Percentiles rank a stretch among this genome's conserved stretches.
phyloP scores from a whole-genome alignment of 1,140 invertebrate species.

The Aphis gossypii region DNA sequence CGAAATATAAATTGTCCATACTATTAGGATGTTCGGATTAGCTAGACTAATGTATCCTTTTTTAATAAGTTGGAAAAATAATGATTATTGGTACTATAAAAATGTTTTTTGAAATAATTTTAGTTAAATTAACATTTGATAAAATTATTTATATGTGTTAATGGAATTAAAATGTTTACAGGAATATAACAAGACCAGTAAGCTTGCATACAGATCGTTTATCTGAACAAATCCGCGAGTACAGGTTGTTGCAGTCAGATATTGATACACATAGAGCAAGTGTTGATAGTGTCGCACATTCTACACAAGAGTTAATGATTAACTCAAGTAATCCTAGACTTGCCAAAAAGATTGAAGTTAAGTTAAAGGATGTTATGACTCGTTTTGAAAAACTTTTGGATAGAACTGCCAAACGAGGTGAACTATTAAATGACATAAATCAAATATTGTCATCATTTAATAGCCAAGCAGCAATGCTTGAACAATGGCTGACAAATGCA shows the following conservation, averaged over 20 bases:
- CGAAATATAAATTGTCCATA: too few relatives aligned
- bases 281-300: slow-evolving; percentile 80
- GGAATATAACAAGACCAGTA: slow-evolving; percentile 78
- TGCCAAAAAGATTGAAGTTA: slow-evolving; percentile 87
- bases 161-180: slow-evolving; percentile 62
- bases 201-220: slow-evolving; percentile 87
- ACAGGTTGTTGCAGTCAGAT: slow-evolving; percentile 81
- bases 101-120: not conserved
- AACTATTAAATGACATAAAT: slow-evolving; percentile 83
- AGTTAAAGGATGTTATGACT: slow-evolving; percentile 82
- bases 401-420: slow-evolving; percentile 77
- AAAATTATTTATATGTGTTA: not conserved
- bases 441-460: slow-evolving; percentile 76
- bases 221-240: slow-evolving; percentile 86
- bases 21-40: too few relatives aligned
- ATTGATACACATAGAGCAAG: slow-evolving; percentile 84
- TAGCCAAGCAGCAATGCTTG: slow-evolving; percentile 73
- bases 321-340: slow-evolving; percentile 84
- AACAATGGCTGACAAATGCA: slow-evolving; percentile 76
- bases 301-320: slow-evolving; percentile 80
- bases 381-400: slow-evolving; percentile 85
- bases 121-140: not conserved
- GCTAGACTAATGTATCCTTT: too few relatives aligned
- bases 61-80: not conserved
- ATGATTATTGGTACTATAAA: not conserved